Percentiles rank a stretch among this genome's conserved stretches.
phyloP scores from a whole-genome alignment of 2,888 invertebrate genomes.

The Nudaria mundana region DNA sequence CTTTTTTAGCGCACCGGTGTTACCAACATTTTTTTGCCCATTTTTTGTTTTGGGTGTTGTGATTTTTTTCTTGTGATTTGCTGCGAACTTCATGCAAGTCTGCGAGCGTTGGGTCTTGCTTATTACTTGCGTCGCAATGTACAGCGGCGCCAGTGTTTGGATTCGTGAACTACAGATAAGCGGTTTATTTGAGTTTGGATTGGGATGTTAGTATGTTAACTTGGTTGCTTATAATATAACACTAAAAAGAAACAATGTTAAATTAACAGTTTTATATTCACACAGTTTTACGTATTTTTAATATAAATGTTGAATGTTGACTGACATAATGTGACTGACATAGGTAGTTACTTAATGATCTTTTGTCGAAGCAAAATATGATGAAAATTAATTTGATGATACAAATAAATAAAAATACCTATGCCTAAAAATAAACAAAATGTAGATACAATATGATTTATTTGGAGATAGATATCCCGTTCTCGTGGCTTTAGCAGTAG shows the following conservation, averaged over 20 bases:
- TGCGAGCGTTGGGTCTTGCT: slow-evolving; percentile 60
- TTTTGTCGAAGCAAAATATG: too few species aligned
- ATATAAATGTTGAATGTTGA: too few species aligned
- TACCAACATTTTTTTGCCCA: slow-evolving; percentile 81
- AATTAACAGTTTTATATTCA: background rate
- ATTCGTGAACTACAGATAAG: slow-evolving; percentile 9
- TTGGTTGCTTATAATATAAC: background rate
- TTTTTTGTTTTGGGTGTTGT: slow-evolving; percentile 80
- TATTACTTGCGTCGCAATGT: slow-evolving; percentile 45
- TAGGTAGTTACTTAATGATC: too few species aligned
- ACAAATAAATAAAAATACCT: background rate
- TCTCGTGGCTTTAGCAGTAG: slow-evolving; percentile 24
- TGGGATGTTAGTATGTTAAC: slow-evolving; percentile 8
- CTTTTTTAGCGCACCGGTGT: slow-evolving; percentile 83
- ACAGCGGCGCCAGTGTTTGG: slow-evolving; percentile 52
- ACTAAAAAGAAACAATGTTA: slow-evolving; percentile 4
- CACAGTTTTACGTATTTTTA: too few species aligned
- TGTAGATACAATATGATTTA: too few species aligned
- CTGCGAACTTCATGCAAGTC: slow-evolving; percentile 62
- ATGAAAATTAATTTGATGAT: too few species aligned
- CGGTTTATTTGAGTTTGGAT: slow-evolving; percentile 15
- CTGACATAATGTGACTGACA: too few species aligned
- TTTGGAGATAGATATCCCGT: background rate
- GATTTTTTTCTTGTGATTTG: slow-evolving; percentile 78
- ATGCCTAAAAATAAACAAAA: background rate